These are phyloP conservation scores for Lampris megalopsis DNA, from an alignment of 2,113 vertebrate genomes.

Conservation along the genomic window DNA sequence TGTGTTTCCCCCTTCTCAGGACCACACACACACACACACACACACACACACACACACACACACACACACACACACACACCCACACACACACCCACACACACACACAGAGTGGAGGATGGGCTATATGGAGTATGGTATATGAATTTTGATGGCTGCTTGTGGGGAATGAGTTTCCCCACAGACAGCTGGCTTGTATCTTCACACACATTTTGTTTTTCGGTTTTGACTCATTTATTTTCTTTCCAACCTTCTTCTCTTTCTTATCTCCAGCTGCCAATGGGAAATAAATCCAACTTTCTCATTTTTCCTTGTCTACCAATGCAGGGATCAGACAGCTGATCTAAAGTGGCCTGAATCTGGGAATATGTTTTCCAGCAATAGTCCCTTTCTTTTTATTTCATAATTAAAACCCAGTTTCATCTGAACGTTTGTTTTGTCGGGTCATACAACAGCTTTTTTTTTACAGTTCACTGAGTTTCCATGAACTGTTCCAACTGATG, in stretches of 20 bases:
- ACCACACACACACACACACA: constrained; percentile 8
- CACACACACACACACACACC: constrained; percentile 9
- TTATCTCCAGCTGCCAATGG: constrained; percentile 41
- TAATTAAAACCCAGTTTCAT: neutral
- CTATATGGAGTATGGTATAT: constrained; percentile 53
- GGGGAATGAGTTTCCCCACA: constrained; percentile 54
- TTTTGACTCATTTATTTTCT: constrained; percentile 40
- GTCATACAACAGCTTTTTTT: constrained; percentile 2
- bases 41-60: constrained; percentile 16
- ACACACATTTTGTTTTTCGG: constrained; percentile 51
- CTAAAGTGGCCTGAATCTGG: constrained; percentile 35
- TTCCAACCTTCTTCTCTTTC: constrained; percentile 34
- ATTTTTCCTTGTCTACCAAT: constrained; percentile 15
- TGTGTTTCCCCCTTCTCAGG: constrained; percentile 52
- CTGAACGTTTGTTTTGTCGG: constrained; percentile 2
- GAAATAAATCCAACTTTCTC: constrained; percentile 30
- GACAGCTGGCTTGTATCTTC: constrained; percentile 63
- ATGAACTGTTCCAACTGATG: constrained; percentile 26
- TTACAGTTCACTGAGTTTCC: constrained; percentile 46
- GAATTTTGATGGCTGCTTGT: constrained; percentile 69
- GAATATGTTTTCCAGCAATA: constrained; percentile 24
- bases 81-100: constrained; percentile 13
- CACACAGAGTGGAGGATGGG: constrained; percentile 4
- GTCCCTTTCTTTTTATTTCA: constrained; percentile 19
- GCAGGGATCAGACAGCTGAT: constrained; percentile 32